phyloP scores from a whole-genome alignment of 2,888 invertebrate species.

The Diplolepis rosae region DNA sequence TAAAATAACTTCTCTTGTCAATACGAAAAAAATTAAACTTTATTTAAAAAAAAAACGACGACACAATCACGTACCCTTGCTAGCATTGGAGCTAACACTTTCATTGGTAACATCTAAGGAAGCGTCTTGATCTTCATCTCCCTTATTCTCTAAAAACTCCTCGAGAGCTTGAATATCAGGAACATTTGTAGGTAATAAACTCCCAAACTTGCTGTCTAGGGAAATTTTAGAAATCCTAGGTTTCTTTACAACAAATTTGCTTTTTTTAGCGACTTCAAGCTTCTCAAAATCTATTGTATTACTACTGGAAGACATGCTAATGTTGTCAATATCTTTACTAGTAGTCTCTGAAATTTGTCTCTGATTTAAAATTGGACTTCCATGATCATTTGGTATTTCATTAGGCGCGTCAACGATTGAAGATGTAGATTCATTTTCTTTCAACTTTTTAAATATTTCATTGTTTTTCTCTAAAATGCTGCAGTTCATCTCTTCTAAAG shows the following conservation, averaged over 20 bases:
- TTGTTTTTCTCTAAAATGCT: not conserved
- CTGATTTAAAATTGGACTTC: not conserved
- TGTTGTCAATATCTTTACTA: not conserved
- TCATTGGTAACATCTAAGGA: conserved; percentile 12
- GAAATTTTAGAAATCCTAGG: not conserved
- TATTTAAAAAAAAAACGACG: too few species aligned
- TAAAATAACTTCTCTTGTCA: too few species aligned
- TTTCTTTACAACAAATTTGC: not conserved
- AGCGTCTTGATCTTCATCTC: not conserved
- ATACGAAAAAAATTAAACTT: too few species aligned
- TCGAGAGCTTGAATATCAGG: not conserved
- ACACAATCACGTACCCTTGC: conserved; percentile 21
- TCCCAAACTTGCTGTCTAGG: not conserved
- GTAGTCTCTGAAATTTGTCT: not conserved
- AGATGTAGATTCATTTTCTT: not conserved
- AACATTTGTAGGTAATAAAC: not conserved
- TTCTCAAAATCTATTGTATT: not conserved
- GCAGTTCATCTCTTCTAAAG: not conserved
- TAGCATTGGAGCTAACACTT: not conserved
- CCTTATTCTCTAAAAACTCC: conserved; percentile 2
- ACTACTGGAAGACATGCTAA: not conserved
- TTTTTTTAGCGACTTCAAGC: not conserved
- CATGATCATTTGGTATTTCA: not conserved
- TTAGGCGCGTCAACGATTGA: not conserved
- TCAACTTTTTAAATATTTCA: not conserved